Evolutionary conservation across 2,797 vertebrate species (phyloP), one percentile per base, ranked within the genome.

Genomic region (Hypotaenidia philippensis): DNA sequence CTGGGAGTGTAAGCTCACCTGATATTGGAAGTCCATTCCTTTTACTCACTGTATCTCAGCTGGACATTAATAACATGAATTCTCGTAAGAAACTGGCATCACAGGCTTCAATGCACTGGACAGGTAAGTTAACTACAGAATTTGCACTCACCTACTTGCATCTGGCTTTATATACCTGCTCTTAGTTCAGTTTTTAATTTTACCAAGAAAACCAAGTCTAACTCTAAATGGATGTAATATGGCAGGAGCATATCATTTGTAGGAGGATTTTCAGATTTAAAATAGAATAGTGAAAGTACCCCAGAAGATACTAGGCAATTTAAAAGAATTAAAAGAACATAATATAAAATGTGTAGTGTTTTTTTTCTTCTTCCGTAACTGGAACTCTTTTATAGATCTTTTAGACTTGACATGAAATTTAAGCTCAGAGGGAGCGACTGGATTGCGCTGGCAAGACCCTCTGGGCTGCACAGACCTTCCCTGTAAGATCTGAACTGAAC

Each of bases 231-330:
- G 60, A 92, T 41, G 63, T 63, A 77, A 76, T 79, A 77, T 2
- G 23, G 75, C 17, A 94, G 82, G 29, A 87, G 40, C 76, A 7
- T 63, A 83, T 68, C n/a, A 85, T 27, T 74, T 64, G 83, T 53
- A 90, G 78, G 92, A 93, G 66, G 44, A 84, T 26, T 84, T 84
- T 76, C 45, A 56, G 45, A 56, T 89, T 94, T 80, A 86, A 94
- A 88, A 91, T 20, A 89, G 87, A 89, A 74, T 19, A 76, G 53
- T 34, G 23, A 76, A 90, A 83, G 23, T 27, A 87, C 90, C 10
- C 9, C 29, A 87, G 88, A 89, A 89, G 93, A 92, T 49, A 91
- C 9, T 10, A 64, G 26, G 49, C 60, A 84, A 49, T 49, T 71
- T 4, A 8, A 69, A 61, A 71, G 70, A 47, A 27, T 7, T 19